Base-by-base conservation (phyloP, 2,113 vertebrate species). In the Urocitellus parryii region DNA sequence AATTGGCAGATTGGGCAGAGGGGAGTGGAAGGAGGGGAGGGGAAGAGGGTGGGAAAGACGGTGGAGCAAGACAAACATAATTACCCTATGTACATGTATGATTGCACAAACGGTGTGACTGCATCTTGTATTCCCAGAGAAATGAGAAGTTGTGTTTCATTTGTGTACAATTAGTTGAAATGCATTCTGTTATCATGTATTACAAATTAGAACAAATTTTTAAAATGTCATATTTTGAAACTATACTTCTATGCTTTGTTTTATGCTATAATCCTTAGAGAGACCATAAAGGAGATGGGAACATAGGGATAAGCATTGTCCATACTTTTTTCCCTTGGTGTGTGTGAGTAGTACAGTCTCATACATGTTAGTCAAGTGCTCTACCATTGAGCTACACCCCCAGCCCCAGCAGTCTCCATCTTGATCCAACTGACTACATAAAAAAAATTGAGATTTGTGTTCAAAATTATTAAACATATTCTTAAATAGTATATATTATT, bases 401-500 rank as follows among this genome's bases (percentile, higher is more conserved):
- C 29, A 4, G 14, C 24, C 29, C n/a, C 39, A 85, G n/a, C 5
- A 65, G 17, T 11, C 17, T 70, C n/a, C 4, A 39, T 45, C 11
- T 67, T 89, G 25, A 65, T 65, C 25, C 37, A 78, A 18, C 2
- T 78, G 22, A 13, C 8, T 48, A 24, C 37, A 29, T 25, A 85
- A 18, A 86, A 81, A 81, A 86, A 89, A 25, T 86, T 87, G n/a
- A 83, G 45, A 72, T 91, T 78, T 91, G 8, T 24, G 3, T 67
- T 94, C 32, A 74, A 79, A 10, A 25, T 20, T 67, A 20, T 87
- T 63, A 70, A 80, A 74, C 22, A 45, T 67, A 32, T 83, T 87
- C 53, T 95, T 63, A 70, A 80, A 74, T 25, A 88, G 25, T 42
- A 70, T 48, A 3, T 73, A 16, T 94, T 83, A 29, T 98, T 90